Conservation (phyloP, 2,888 invertebrate species). For the Iphiclides podalirius region DNA sequence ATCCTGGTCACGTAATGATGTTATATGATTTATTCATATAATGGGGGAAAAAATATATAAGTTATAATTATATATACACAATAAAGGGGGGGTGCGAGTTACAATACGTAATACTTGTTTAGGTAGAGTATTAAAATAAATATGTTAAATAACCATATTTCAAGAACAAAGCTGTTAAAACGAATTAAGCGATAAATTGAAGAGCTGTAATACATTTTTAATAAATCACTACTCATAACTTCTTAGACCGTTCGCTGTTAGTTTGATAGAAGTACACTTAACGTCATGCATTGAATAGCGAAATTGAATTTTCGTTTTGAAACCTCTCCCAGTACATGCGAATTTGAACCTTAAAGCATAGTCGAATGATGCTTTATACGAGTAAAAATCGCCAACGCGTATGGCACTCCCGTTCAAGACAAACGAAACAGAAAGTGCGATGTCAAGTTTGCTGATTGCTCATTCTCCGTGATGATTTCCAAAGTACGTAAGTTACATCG, state of each 20-base stretch:
- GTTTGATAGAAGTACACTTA: slow-evolving; percentile 7
- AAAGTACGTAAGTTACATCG: neutral
- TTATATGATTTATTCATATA: too few species aligned
- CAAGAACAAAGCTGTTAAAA: neutral
- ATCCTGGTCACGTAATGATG: too few species aligned
- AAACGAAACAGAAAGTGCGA: slow-evolving; percentile 57
- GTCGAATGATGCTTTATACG: too few species aligned
- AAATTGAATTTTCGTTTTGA: neutral
- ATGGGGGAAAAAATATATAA: too few species aligned
- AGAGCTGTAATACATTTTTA: slow-evolving; percentile 1
- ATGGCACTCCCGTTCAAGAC: too few species aligned
- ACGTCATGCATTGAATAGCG: slow-evolving; percentile 5
- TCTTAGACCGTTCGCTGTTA: neutral
- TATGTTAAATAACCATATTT: too few species aligned
- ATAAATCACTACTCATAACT: neutral
- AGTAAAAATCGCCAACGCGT: too few species aligned
- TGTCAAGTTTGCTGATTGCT: slow-evolving; percentile 43
- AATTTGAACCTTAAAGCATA: slow-evolving; percentile 28
- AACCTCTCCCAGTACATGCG: neutral
- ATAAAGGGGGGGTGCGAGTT: too few species aligned
- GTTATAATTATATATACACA: too few species aligned
- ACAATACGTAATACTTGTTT: too few species aligned
- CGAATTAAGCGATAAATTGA: neutral
- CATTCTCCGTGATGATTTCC: slow-evolving; percentile 33
- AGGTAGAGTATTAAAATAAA: too few species aligned